These are phyloP conservation scores for Crypturellus undulatus DNA, from an alignment of 2,113 vertebrate species.

Conservation along the genomic window DNA sequence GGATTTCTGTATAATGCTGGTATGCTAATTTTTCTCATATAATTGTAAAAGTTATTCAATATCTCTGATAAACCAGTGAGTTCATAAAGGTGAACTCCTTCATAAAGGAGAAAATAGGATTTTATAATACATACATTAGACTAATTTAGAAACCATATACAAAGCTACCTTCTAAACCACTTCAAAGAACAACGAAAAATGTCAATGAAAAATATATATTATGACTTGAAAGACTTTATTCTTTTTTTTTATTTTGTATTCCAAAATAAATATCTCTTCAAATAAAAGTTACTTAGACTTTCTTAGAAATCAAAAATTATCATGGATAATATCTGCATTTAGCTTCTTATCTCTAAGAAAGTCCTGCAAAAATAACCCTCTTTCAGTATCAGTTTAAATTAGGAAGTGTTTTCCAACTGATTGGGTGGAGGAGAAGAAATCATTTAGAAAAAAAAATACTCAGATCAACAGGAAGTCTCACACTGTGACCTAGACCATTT, in stretches of 20 bases:
- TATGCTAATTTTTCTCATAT: not conserved
- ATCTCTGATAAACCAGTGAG: not conserved
- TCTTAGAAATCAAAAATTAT: not conserved
- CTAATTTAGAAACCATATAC: not conserved
- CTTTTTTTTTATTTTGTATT: not conserved
- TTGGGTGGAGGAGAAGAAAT: not conserved
- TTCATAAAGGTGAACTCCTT: not conserved
- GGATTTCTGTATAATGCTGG: not conserved
- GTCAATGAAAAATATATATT: not conserved
- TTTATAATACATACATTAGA: not conserved
- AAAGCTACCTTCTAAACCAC: not conserved
- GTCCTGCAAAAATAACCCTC: not conserved
- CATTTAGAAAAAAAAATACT: not conserved
- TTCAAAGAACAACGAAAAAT: not conserved
- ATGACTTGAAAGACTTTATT: not conserved
- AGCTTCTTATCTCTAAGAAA: not conserved
- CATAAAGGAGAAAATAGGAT: accelerated
- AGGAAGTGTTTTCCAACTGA: not conserved
- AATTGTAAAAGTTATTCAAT: not conserved
- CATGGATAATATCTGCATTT: no score
- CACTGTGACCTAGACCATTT: not conserved
- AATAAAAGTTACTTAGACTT: not conserved
- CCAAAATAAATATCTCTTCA: not conserved
- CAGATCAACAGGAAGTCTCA: not conserved
- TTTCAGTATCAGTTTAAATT: not conserved